Evolutionary conservation across 2,888 invertebrate species (phyloP).

Genomic region (Sinhomidia bicolor): DNA sequence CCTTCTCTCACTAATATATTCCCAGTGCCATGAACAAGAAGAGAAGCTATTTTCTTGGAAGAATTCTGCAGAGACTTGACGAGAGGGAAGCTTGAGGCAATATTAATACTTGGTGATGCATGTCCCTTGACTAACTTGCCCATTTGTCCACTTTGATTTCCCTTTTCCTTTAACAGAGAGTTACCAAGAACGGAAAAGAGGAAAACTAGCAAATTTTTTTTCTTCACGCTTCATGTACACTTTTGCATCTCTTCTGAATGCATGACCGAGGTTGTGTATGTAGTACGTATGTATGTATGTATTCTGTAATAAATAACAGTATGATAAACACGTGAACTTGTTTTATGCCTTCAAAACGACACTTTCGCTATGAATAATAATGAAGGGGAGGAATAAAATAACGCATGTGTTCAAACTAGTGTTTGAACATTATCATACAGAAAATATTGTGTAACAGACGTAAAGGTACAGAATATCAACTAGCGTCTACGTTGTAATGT

Average conservation of each 20-base stretch:
- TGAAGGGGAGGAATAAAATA: background rate
- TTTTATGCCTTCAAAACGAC: constrained; percentile 12
- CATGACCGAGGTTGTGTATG: background rate
- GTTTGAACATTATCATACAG: background rate
- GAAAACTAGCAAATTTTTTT: background rate
- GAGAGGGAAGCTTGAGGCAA: constrained; percentile 22
- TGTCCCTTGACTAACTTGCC: constrained; percentile 48
- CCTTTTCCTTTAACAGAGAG: constrained; percentile 9
- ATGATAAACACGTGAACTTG: constrained; percentile 23
- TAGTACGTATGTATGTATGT: background rate
- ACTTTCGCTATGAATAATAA: constrained; percentile 31
- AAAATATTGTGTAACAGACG: background rate
- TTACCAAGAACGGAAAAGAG: background rate
- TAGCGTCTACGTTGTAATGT: background rate
- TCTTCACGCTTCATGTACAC: background rate
- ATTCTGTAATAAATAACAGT: constrained; percentile 7
- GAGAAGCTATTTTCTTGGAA: background rate
- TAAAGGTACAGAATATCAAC: background rate
- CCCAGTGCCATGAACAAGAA: background rate
- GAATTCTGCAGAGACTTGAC: constrained; percentile 32
- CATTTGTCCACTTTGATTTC: constrained; percentile 67
- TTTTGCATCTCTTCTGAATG: constrained; percentile 15
- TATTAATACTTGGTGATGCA: constrained; percentile 54
- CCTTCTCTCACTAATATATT: constrained; percentile 44
- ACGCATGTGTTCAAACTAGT: background rate